Base-by-base conservation (phyloP, 2,113 vertebrate genomes). In the Megalops atlanticus region DNA sequence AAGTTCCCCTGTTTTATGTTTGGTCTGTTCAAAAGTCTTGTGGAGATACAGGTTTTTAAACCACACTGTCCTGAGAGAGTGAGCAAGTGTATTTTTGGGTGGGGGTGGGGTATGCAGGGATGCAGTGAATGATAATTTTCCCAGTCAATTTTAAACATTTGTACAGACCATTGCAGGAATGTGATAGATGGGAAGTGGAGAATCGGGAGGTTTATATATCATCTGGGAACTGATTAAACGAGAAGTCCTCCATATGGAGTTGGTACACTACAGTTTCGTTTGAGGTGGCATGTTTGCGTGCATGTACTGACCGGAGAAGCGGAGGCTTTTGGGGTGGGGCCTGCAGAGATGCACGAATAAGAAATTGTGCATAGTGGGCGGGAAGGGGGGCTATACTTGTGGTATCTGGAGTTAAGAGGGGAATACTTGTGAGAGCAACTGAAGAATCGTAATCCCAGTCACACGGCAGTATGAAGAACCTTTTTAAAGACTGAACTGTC, bases 21-120 rank as follows among this genome's bases (percentile, higher is more conserved):
- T 24, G 3, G 31, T 43, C 38, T 2, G 40, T 45, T 74, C 12
- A 77, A 16, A 69, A 69, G 64, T 69, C 85, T 84, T 90, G 31
- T 45, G 41, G 39, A 80, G 35, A 68, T 68, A 78, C 21, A 40
- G 68, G 36, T 78, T 78, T 79, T 80, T 80, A 54, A 73, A 52
- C 45, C 12, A 31, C 45, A 36, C 36, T 73, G 33, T 74, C n/a
- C 3, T 27, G 16, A 71, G 69, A 71, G 68, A 35, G 33, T 27
- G 4, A 1, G 0, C 4, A 31, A n/a, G 33, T 36, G 47, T 69
- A 40, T 24, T 15, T 38, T 72, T 49, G 71, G 33, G 4, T 38
- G 71, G 16, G 2, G 16, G 38, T 39, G 16, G 38, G 36, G 12
- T 35, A 31, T 43, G n/a, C n/a, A n/a, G n/a, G n/a, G n/a, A n/a